Evolutionary conservation across 2,888 invertebrate genomes (phyloP), one percentile per base, ranked within the genome.

Genomic region (Deilephila elpenor): DNA sequence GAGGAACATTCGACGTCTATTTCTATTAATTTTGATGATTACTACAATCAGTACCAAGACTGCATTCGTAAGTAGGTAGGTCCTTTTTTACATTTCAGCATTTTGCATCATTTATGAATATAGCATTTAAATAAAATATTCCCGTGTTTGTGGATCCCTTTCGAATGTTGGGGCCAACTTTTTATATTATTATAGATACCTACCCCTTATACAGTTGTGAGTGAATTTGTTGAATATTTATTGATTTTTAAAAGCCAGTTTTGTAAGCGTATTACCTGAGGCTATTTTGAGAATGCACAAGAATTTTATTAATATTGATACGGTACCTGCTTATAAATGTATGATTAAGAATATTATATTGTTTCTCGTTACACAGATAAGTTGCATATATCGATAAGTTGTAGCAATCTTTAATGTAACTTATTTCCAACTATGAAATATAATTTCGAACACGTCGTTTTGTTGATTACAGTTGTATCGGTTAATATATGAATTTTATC

Each of bases 401-500:
- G 61, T 72, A 76, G 76, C 71, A 78, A 84, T 80, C 84, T 83
- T 77, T 79, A 80, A 85, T 83, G 84, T 80, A 85, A 84, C 82
- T 87, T 84, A 82, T 82, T 87, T 89, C 85, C 79, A 83, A 85
- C 84, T 86, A 88, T 86, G 86, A 89, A 91, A 89, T 89, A 89
- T 92, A 86, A 90, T 93, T 94, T 93, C 85, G 83, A 85, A 86
- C 85, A 86, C 79, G 87, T 85, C 89, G 88, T 92, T 93, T 82
- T 86, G 88, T 94, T 93, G 87, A 83, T 89, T 89, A 88, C 91
- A 91, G 89, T 93, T 92, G 85, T 91, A 93, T 94, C 91, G 91
- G 92, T 93, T 94, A 73, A 75, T 88, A 87, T 93, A 92, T 93
- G 93, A 93, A 95, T 95, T 95, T 94, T 95, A 95, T 95, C 93